Evolutionary conservation across 2,113 vertebrate genomes (phyloP).

Genomic region (Elaphurus davidianus): DNA sequence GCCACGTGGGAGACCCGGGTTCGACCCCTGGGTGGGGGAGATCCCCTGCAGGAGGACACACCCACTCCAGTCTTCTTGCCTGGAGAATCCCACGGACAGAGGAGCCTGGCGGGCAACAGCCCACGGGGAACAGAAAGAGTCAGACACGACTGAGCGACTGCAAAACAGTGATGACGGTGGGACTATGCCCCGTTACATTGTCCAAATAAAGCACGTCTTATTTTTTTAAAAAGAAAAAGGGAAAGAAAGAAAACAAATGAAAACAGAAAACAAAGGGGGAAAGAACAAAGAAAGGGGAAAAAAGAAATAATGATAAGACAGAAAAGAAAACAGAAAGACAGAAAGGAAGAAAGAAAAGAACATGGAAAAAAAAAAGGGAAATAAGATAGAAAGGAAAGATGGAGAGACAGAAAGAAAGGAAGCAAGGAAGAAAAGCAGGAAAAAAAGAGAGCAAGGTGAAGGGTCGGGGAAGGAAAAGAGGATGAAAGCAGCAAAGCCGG

Average conservation of each 20-base stretch:
- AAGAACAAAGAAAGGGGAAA: rapidly evolving
- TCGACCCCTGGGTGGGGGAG: rapidly evolving
- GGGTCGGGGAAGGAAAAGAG: rapidly evolving
- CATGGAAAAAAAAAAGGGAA: too few relatives aligned
- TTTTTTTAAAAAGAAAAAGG: background rate
- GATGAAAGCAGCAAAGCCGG: rapidly evolving
- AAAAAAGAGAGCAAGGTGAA: background rate
- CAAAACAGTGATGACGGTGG: rapidly evolving
- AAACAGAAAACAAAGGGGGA: background rate
- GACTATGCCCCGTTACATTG: background rate
- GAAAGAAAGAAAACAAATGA: background rate
- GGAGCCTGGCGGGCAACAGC: rapidly evolving
- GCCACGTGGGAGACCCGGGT: rapidly evolving
- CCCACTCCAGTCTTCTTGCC: background rate
- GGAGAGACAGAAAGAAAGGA: background rate
- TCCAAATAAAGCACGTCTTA: background rate
- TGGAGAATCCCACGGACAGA: background rate
- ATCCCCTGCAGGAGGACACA: background rate
- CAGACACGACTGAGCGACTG: rapidly evolving
- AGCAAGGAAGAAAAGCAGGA: too few relatives aligned
- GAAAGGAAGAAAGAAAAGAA: background rate
- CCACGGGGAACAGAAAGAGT: rapidly evolving
- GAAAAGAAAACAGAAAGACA: background rate
- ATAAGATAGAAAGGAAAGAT: background rate
- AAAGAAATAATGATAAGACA: background rate